phyloP scores from a whole-genome alignment of 2,797 vertebrate genomes.

The Parauchenoglanis ngamensis region DNA sequence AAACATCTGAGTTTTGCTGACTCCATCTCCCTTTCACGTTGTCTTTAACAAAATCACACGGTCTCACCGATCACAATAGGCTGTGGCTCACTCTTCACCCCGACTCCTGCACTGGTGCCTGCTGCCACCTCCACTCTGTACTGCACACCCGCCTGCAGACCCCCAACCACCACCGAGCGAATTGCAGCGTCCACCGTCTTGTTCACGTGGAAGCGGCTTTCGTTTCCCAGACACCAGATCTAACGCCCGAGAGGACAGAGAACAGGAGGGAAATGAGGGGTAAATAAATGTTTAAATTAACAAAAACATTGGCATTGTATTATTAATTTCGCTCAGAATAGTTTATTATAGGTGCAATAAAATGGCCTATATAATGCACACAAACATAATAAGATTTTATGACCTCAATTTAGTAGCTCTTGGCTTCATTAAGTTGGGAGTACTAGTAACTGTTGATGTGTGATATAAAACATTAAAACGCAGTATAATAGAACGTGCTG shows the following conservation, averaged over 20 bases:
- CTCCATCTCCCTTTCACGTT: slow-evolving; percentile 1
- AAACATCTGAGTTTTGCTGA: not conserved
- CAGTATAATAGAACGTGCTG: not conserved
- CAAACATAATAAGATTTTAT: slow-evolving; percentile 7
- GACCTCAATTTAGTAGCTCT: not conserved
- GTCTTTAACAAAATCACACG: not conserved
- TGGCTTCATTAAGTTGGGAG: not conserved
- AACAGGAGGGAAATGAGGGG: not conserved
- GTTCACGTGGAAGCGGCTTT: slow-evolving; percentile 97
- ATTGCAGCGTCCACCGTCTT: slow-evolving; percentile 97
- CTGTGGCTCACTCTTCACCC: slow-evolving; percentile 93
- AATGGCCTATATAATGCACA: not conserved
- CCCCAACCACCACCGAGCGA: slow-evolving; percentile 94
- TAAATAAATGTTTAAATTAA: not conserved
- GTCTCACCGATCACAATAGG: slow-evolving; percentile 87
- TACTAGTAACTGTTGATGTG: not conserved
- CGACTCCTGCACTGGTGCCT: slow-evolving; percentile 92
- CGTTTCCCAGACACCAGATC: slow-evolving; percentile 99
- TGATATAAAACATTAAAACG: not conserved
- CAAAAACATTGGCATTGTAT: not conserved
- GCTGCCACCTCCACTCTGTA: slow-evolving; percentile 96
- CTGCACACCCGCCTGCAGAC: slow-evolving; percentile 91
- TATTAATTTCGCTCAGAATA: not conserved
- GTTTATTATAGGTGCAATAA: not conserved
- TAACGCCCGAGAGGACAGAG: slow-evolving; percentile 55